Base-by-base conservation (phyloP, 2,888 invertebrate species). In the Phortica magna region DNA sequence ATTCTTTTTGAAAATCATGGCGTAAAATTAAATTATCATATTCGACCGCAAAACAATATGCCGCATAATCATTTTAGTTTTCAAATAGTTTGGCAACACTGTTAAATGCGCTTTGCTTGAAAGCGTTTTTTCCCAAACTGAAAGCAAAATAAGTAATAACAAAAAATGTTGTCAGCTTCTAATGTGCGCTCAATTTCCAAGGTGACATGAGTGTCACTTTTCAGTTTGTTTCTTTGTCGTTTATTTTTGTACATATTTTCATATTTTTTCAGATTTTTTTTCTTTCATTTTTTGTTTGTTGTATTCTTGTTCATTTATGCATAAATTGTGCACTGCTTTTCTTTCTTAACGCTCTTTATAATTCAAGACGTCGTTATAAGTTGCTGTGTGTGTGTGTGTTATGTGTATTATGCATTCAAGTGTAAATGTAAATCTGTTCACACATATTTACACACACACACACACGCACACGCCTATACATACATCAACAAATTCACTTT, bases 381-480 rank as follows among this genome's bases (percentile, higher is more conserved):
- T 61, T 4, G 17, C 17, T 61, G 61, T 22, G 5, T 61, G 42
- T 68, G 43, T 48, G n/a, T 53, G n/a, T 71, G 70, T 71, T 71
- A 0, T 55, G 53, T 12, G 77, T 80, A 77, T 19, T 77, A 83
- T 59, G 83, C 80, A 81, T 78, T 83, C 79, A 78, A 73, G 82
- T 74, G 83, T 81, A 80, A 80, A 84, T 86, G 82, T 78, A 88
- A 86, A 85, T 84, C 75, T 79, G 77, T 82, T 83, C 80, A 83
- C 82, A 84, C 84, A 77, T 78, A 81, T 68, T 72, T 77, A 80
- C 76, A 76, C 31, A 59, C 10, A 53, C 17, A 48, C 67, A 53
- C 17, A 41, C 17, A 76, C 31, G 53, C 10, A 53, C 17, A 48
- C 67, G 39, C 17, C 41, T 14, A 74, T 68, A 74, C 75, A 76